phyloP scores from a whole-genome alignment of 1,140 invertebrate species.

The Solenopsis fugax region DNA sequence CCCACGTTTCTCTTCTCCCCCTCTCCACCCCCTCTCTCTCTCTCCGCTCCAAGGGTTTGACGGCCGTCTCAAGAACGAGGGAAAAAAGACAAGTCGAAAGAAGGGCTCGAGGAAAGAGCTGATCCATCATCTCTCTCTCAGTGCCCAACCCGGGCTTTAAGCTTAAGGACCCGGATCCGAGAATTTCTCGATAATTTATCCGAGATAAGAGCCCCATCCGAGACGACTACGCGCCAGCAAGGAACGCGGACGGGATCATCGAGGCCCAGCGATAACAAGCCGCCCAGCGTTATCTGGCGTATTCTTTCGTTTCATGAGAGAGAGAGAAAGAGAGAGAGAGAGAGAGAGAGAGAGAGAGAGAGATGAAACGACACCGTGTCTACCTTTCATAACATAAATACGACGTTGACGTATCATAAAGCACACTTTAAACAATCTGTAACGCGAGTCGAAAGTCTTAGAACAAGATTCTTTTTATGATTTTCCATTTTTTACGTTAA shows the following conservation, averaged over 20 bases:
- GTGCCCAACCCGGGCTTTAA: conserved; percentile 33
- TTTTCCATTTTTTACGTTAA: background rate
- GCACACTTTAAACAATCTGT: background rate
- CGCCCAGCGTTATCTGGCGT: conserved; percentile 14
- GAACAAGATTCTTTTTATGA: background rate
- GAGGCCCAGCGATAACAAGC: conserved; percentile 43
- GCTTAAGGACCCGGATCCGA: conserved; percentile 65
- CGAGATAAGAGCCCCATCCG: conserved; percentile 55
- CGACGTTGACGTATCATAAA: background rate
- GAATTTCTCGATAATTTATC: conserved; percentile 67
- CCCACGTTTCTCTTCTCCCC: too few species aligned
- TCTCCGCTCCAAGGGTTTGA: conserved; percentile 40
- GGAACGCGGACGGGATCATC: background rate
- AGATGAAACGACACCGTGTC: background rate
- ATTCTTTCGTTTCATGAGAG: background rate
- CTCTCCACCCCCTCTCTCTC: too few species aligned
- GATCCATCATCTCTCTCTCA: conserved; percentile 66
- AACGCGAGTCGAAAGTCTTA: background rate
- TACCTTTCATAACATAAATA: background rate
- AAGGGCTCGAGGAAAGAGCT: conserved; percentile 64
- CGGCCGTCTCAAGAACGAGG: conserved; percentile 66
- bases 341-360: background rate
- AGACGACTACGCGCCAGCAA: background rate
- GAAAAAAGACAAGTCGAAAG: conserved; percentile 63
- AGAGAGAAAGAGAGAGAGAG: background rate